phyloP scores from a whole-genome alignment of 2,113 vertebrate species.

The Lasiurus borealis region DNA sequence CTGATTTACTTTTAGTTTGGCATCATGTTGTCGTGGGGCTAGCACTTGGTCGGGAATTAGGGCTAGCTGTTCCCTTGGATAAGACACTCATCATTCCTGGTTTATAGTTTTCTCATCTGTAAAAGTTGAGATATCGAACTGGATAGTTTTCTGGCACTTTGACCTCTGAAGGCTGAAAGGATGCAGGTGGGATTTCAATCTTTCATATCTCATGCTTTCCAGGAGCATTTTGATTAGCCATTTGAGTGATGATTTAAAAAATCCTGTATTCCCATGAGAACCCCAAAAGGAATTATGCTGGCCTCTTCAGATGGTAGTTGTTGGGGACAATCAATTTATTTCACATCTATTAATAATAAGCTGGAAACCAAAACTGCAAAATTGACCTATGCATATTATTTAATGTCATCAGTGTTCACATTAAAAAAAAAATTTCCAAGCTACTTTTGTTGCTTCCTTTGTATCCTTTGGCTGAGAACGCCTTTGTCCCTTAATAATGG shows the following conservation, averaged over 20 bases:
- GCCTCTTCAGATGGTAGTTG: background rate
- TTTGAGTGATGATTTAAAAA: background rate
- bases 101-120: background rate
- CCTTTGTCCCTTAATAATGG: background rate
- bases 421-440: background rate
- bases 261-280: background rate
- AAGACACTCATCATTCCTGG: background rate
- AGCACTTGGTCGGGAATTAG: background rate
- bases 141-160: background rate
- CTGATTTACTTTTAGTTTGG: conserved; percentile 2
- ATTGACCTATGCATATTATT: background rate
- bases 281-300: background rate
- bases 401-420: background rate
- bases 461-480: background rate
- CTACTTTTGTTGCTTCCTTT: background rate
- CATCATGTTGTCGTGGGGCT: background rate
- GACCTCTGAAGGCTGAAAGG: background rate
- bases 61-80: background rate
- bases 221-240: background rate
- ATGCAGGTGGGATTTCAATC: conserved; percentile 34
- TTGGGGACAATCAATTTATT: background rate
- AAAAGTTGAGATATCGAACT: conserved; percentile 1
- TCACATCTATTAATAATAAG: background rate
- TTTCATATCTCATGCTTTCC: background rate
- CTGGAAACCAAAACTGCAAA: background rate